A percentile compares a stretch with the other conserved stretches of the same genome.
phyloP scores from a whole-genome alignment of 2,113 vertebrate genomes.

The Platycercus adscitus region DNA sequence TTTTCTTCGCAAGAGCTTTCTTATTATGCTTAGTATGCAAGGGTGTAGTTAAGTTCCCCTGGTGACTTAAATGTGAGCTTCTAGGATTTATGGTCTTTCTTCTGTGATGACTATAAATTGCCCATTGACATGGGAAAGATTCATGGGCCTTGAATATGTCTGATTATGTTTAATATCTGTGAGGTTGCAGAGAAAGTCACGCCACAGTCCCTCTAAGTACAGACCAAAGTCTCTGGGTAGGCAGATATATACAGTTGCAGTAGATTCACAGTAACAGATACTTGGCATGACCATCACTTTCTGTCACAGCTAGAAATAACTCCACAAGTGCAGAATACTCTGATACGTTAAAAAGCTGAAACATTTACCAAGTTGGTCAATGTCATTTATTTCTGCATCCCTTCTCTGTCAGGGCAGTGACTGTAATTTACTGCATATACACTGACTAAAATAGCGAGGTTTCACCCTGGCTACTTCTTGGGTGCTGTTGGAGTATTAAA shows the following conservation, averaged over 20 bases:
- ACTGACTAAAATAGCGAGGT: not conserved
- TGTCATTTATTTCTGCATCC: not conserved
- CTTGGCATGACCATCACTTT: not conserved
- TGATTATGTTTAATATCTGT: not conserved
- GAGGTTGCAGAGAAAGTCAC: not conserved
- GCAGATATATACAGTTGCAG: not conserved
- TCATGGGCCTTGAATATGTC: not conserved
- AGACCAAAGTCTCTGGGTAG: not conserved
- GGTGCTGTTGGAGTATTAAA: not conserved
- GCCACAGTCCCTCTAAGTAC: not conserved
- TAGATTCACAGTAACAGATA: not conserved
- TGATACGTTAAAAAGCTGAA: not conserved
- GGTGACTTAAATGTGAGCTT: not conserved
- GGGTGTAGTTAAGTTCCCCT: not conserved
- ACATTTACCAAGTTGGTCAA: not conserved
- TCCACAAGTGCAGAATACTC: not conserved
- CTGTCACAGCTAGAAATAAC: not conserved
- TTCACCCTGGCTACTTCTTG: not conserved
- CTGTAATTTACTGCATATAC: not conserved
- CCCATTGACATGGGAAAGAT: not conserved
- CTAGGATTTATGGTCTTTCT: not conserved
- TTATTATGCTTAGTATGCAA: not conserved
- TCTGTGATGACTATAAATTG: not conserved
- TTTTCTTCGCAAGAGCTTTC: not conserved
- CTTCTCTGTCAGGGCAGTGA: not conserved